phyloP scores from a whole-genome alignment of 2,888 invertebrate genomes.

The Drosophila hamatofila region DNA sequence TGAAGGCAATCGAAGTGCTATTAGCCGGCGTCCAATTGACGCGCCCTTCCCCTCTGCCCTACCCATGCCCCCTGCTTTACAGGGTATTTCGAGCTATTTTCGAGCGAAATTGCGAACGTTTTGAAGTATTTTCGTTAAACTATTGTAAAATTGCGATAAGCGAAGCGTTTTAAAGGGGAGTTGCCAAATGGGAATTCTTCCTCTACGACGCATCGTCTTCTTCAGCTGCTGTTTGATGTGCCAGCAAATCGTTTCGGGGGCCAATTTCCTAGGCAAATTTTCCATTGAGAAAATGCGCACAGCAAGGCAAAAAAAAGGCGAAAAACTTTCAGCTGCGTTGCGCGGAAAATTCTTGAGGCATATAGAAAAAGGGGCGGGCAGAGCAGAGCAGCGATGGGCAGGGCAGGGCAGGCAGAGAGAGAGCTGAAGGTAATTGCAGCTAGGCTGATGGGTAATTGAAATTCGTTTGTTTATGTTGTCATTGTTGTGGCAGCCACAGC shows the following conservation, averaged over 20 bases:
- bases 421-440: constrained; percentile 64
- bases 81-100: constrained; percentile 2
- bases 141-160: constrained; percentile 33
- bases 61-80: not conserved
- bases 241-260: constrained; percentile 14
- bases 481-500: constrained; percentile 60
- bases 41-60: not conserved
- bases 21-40: constrained; percentile 19
- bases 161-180: constrained; percentile 4
- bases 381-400: not conserved
- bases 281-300: constrained; percentile 52
- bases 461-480: constrained; percentile 80
- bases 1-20: constrained; percentile 7
- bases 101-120: not conserved
- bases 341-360: constrained; percentile 56
- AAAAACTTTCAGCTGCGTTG: constrained; percentile 57
- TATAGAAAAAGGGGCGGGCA: not conserved
- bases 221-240: constrained; percentile 16
- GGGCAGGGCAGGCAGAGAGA: not conserved
- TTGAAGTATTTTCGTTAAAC: constrained; percentile 3
- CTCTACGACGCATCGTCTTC: not conserved
- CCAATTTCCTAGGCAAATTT: constrained; percentile 67
- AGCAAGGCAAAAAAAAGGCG: constrained; percentile 19
- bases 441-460: constrained; percentile 71
- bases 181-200: constrained; percentile 12